phyloP scores from a whole-genome alignment of 2,888 invertebrate genomes.

The Drosophila lutescens region DNA sequence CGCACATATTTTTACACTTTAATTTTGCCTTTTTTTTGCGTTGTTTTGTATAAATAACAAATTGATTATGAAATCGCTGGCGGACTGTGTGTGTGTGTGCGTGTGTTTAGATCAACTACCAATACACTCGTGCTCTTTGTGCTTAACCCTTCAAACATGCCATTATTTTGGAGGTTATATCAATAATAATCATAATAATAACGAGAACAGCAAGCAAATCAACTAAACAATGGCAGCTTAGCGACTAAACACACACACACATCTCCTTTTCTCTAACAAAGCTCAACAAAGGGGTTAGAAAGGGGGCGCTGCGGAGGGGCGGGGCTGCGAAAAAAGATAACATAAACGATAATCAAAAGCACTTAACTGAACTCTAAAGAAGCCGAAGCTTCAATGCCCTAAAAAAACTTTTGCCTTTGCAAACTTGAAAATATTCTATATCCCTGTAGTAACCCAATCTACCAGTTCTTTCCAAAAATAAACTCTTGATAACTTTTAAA shows the following conservation, averaged over 20 bases:
- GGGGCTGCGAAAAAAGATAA: conserved; percentile 2
- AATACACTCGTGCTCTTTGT: conserved; percentile 12
- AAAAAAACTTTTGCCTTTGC: too few relatives aligned
- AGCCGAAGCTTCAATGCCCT: background rate
- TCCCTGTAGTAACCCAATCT: too few relatives aligned
- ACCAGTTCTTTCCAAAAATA: background rate
- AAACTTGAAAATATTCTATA: too few relatives aligned
- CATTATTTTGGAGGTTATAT: conserved; percentile 46
- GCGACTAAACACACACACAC: conserved; percentile 4
- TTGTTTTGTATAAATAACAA: conserved; percentile 44
- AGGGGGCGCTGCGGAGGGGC: background rate
- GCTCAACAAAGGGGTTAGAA: conserved; percentile 21
- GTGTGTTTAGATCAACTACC: conserved; percentile 20
- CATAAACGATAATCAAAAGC: conserved; percentile 30
- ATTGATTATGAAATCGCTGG: conserved; percentile 44
- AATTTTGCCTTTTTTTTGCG: conserved; percentile 12
- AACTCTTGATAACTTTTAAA: background rate
- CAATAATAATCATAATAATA: conserved; percentile 43
- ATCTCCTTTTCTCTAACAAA: background rate
- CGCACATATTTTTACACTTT: conserved; percentile 26
- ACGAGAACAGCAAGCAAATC: conserved; percentile 19
- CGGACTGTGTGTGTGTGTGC: background rate
- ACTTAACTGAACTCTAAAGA: conserved; percentile 19
- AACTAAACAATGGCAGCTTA: conserved; percentile 13
- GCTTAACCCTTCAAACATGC: conserved; percentile 33